Evolutionary conservation across 1,140 invertebrate species (phyloP).

Genomic region (Drosophila varians): DNA sequence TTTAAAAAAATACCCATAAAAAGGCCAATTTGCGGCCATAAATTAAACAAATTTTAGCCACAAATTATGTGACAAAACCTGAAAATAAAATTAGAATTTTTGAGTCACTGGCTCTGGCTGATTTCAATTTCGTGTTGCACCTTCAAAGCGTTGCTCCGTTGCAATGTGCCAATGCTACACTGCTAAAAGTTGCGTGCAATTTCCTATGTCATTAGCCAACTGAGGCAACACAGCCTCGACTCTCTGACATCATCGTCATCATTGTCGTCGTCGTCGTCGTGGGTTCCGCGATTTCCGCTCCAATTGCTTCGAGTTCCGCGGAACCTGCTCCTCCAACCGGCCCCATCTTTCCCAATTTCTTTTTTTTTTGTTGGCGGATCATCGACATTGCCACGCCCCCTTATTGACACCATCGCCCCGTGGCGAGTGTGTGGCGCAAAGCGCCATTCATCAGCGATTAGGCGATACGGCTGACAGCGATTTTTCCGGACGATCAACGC

Average conservation of each 20-base stretch:
- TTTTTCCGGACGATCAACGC: constrained; percentile 34
- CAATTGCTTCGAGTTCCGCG: constrained; percentile 36
- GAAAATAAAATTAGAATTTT: background rate
- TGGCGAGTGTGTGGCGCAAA: background rate
- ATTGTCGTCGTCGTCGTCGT: constrained; percentile 1
- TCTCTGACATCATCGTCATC: constrained; percentile 44
- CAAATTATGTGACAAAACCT: too few species aligned
- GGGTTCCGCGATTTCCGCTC: constrained; percentile 56
- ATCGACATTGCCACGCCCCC: constrained; percentile 30
- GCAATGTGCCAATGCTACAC: background rate
- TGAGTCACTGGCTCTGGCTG: too few species aligned
- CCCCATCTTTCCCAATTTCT: constrained; percentile 20
- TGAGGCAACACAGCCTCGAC: constrained; percentile 20
- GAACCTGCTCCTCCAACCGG: constrained; percentile 1
- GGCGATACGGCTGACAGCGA: constrained; percentile 23
- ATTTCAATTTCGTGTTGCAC: background rate
- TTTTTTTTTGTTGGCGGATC: constrained; percentile 22
- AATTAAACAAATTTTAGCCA: background rate
- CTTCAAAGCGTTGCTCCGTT: background rate
- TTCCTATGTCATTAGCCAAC: constrained; percentile 62
- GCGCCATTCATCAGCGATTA: constrained; percentile 12
- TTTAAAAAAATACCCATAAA: background rate
- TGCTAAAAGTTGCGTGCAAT: constrained; percentile 50
- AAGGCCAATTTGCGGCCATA: background rate
- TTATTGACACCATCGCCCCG: background rate